Percentiles rank a stretch among this genome's conserved stretches.
Evolutionary conservation across 2,113 vertebrate species (phyloP).

Genomic region (Conger conger): DNA sequence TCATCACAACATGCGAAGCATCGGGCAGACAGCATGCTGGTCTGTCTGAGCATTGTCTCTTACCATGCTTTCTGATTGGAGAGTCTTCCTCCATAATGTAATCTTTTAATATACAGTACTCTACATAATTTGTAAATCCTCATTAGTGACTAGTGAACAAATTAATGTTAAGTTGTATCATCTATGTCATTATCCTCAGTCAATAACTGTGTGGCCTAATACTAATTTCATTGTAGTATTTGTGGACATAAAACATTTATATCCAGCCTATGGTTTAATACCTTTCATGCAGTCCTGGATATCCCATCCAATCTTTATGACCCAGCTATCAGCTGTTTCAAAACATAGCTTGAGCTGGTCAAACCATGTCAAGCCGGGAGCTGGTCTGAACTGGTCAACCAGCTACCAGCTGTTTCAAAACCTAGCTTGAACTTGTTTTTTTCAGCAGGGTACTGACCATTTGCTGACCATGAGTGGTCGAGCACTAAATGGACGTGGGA

Average conservation of each 20-base stretch:
- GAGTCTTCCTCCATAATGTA: background rate
- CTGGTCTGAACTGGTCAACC: too few relatives aligned
- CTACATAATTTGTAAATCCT: background rate
- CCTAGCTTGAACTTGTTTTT: too few relatives aligned
- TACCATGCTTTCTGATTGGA: background rate
- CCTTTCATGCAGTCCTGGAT: background rate
- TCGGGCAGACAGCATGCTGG: background rate
- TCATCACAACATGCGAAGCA: background rate
- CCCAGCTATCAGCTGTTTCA: too few relatives aligned
- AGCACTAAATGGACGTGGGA: conserved; percentile 36
- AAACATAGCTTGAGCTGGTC: too few relatives aligned
- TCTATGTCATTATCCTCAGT: too few relatives aligned
- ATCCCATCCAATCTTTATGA: background rate
- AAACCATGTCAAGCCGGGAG: too few relatives aligned
- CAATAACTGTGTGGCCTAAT: background rate
- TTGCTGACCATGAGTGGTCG: conserved; percentile 37
- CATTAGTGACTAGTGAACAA: background rate
- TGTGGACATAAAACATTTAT: background rate
- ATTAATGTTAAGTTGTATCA: background rate
- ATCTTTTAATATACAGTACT: background rate
- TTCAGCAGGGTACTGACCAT: conserved; percentile 41
- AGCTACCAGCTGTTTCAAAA: too few relatives aligned
- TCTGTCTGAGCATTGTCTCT: background rate
- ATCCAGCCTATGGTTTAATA: background rate
- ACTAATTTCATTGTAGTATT: background rate